These are phyloP conservation scores for Lethenteron reissneri DNA, from an alignment of 2,113 vertebrate species.

Conservation along the genomic window DNA sequence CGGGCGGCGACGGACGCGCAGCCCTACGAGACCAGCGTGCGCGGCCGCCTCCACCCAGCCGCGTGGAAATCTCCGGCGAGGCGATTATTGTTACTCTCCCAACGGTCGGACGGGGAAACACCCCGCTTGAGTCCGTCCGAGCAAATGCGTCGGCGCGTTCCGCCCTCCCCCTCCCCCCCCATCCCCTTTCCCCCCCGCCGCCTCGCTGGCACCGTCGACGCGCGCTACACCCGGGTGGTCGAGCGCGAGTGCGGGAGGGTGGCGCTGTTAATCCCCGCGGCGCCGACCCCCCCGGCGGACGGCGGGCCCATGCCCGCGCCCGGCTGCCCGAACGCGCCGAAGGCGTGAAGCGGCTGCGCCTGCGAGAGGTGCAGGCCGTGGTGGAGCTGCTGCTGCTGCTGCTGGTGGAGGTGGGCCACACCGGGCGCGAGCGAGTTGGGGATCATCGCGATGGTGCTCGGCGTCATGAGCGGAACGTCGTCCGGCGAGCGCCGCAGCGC, in stretches of 20 bases:
- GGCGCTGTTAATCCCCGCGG: constrained; percentile 79
- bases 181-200: constrained; percentile 11
- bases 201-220: constrained; percentile 13
- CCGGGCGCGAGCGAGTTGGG: constrained; percentile 81
- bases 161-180: constrained; percentile 10
- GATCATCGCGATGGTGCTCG: constrained; percentile 98
- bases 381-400: constrained; percentile 55
- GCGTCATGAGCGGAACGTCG: constrained; percentile 93
- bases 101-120: too few relatives aligned
- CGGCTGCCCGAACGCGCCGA: constrained; percentile 82
- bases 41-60: too few relatives aligned
- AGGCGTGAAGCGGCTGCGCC: constrained; percentile 75
- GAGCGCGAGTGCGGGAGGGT: constrained; percentile 96
- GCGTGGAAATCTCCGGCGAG: too few relatives aligned
- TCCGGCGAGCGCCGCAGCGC: constrained; percentile 82
- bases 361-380: neutral
- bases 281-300: too few relatives aligned
- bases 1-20: too few relatives aligned
- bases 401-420: neutral
- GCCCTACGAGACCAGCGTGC: too few relatives aligned
- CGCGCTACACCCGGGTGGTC: constrained; percentile 95
- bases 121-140: too few relatives aligned
- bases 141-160: too few relatives aligned
- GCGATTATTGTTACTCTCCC: too few relatives aligned
- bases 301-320: neutral